phyloP scores from a whole-genome alignment of 2,113 vertebrate genomes.

The Shinisaurus crocodilurus region DNA sequence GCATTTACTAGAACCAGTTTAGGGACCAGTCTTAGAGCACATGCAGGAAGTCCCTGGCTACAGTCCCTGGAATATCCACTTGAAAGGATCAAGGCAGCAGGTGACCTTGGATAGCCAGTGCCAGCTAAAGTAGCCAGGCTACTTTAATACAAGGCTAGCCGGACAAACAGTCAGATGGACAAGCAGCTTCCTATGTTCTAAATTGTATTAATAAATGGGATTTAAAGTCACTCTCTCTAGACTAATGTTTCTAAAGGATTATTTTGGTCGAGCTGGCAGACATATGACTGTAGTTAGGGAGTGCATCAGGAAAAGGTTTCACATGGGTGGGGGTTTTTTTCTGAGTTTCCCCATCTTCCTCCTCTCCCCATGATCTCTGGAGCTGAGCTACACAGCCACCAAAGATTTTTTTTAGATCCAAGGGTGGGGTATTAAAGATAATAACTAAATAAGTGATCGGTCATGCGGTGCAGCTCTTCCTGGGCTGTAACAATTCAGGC shows the following conservation, averaged over 20 bases:
- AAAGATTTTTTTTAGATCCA: not conserved
- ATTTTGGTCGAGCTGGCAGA: not conserved
- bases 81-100: no score
- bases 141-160: no score
- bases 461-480: not conserved
- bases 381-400: not conserved
- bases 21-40: no score
- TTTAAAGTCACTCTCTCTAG: not conserved
- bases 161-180: no score
- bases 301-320: not conserved
- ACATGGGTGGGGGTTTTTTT: no score
- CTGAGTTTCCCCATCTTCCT: not conserved
- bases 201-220: not conserved
- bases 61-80: no score
- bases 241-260: not conserved
- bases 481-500: not conserved
- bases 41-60: no score
- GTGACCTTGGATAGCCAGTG: no score
- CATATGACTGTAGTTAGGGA: not conserved
- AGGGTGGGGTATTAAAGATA: not conserved
- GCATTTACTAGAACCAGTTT: not conserved
- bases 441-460: not conserved
- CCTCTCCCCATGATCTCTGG: not conserved
- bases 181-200: no score
- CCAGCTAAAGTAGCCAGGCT: no score